Conservation (phyloP, 2,113 vertebrate genomes). For the Gopherus evgoodei region DNA sequence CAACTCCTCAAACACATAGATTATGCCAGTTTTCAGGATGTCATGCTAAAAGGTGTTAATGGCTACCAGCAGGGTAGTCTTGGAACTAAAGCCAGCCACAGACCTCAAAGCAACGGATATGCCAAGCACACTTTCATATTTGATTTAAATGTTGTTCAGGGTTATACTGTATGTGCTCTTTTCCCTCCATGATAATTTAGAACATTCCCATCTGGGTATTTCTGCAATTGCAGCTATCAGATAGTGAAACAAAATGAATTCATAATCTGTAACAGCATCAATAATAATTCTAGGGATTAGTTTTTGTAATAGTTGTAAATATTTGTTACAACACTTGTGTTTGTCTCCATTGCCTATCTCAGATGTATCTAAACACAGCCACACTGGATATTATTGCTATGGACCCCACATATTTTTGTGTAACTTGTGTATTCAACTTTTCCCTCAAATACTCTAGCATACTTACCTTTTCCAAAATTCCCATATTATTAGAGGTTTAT, state of each 20-base stretch:
- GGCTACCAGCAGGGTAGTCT: conserved; percentile 21
- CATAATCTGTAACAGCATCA: background rate
- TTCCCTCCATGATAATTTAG: background rate
- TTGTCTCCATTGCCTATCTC: background rate
- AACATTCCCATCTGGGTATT: background rate
- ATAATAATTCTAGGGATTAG: background rate
- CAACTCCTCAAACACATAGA: background rate
- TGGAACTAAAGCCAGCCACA: background rate
- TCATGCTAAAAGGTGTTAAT: conserved; percentile 13
- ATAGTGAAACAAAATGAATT: background rate
- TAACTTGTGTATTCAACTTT: background rate
- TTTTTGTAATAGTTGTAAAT: background rate
- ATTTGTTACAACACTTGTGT: background rate
- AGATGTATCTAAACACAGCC: background rate
- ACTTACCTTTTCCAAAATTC: background rate
- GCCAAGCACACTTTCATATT: background rate
- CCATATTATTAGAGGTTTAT: background rate
- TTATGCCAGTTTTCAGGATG: background rate
- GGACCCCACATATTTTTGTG: background rate
- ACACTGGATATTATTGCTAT: background rate
- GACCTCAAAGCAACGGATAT: conserved; percentile 29
- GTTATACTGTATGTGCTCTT: background rate
- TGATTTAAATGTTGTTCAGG: background rate
- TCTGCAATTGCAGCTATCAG: background rate
- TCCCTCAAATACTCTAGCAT: background rate